These are phyloP conservation scores for Stenurella melanura DNA, from an alignment of 2,888 invertebrate species.

Conservation along the genomic window DNA sequence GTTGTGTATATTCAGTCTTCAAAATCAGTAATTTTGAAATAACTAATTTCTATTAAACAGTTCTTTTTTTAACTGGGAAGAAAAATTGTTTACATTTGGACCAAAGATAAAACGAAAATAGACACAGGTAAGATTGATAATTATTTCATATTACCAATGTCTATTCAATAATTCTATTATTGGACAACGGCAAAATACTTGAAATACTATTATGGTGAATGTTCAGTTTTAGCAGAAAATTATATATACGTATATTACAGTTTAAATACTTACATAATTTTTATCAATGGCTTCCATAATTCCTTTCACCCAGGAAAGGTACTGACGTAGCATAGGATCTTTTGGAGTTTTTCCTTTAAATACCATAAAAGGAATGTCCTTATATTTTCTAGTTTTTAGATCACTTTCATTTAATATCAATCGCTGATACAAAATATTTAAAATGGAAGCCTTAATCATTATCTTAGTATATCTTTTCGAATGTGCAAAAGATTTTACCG, in stretches of 20 bases:
- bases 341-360: constrained; percentile 37
- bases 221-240: too few species aligned
- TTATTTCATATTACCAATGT: too few species aligned
- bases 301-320: constrained; percentile 41
- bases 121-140: too few species aligned
- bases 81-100: too few species aligned
- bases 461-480: constrained; percentile 44
- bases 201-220: too few species aligned
- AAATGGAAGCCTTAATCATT: constrained; percentile 42
- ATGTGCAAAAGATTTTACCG: constrained; percentile 40
- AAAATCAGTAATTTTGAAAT: too few species aligned
- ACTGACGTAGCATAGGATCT: constrained; percentile 39
- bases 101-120: too few species aligned
- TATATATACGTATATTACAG: background rate
- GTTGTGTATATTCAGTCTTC: too few species aligned
- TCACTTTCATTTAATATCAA: constrained; percentile 39
- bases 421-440: constrained; percentile 49
- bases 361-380: constrained; percentile 39
- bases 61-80: too few species aligned
- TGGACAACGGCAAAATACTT: too few species aligned
- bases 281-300: constrained; percentile 47
- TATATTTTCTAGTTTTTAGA: constrained; percentile 34
- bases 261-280: constrained; percentile 46
- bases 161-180: too few species aligned
- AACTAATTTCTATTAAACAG: too few species aligned